Percentiles rank a stretch among this genome's conserved stretches.
These are phyloP conservation scores for Sphaerophoria taeniata DNA, from an alignment of 2,888 invertebrate genomes.

Conservation along the genomic window DNA sequence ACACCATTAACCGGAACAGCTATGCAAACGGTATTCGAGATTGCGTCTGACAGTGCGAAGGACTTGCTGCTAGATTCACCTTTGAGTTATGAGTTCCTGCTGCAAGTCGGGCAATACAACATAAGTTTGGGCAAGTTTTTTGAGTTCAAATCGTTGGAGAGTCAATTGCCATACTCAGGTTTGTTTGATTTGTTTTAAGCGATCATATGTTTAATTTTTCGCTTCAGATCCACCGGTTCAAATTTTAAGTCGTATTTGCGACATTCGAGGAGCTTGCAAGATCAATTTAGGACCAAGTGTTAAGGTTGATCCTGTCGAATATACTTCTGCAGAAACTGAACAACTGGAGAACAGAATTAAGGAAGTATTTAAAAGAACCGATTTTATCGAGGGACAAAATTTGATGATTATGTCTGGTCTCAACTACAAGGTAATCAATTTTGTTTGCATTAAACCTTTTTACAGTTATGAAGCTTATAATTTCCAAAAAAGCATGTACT, in stretches of 20 bases:
- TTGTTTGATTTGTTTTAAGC: not conserved
- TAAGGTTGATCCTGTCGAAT: slow-evolving; percentile 8
- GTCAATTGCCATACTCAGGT: slow-evolving; percentile 65
- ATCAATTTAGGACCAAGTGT: slow-evolving; percentile 35
- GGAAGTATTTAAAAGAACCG: slow-evolving; percentile 55
- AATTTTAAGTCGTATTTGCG: slow-evolving; percentile 59
- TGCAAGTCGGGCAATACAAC: slow-evolving; percentile 50
- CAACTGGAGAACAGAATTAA: slow-evolving; percentile 41
- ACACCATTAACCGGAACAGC: slow-evolving; percentile 58
- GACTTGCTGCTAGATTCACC: slow-evolving; percentile 65
- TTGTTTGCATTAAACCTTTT: no score
- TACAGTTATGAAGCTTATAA: no score
- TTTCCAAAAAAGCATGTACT: no score
- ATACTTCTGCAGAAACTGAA: slow-evolving; percentile 21
- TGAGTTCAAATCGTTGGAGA: slow-evolving; percentile 64
- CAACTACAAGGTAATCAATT: slow-evolving; percentile 54
- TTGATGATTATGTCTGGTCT: slow-evolving; percentile 50
- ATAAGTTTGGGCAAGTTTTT: slow-evolving; percentile 65
- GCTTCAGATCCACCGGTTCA: slow-evolving; percentile 41
- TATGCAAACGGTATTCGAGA: slow-evolving; percentile 57
- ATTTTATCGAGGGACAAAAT: slow-evolving; percentile 62
- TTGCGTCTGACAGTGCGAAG: slow-evolving; percentile 51
- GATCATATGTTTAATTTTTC: not conserved
- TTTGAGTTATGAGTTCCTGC: slow-evolving; percentile 58
- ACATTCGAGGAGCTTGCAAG: slow-evolving; percentile 60